A percentile compares a stretch with the other conserved stretches of the same genome.
phyloP scores from a whole-genome alignment of 2,113 vertebrate species.

The Xyliphius kryptos region DNA sequence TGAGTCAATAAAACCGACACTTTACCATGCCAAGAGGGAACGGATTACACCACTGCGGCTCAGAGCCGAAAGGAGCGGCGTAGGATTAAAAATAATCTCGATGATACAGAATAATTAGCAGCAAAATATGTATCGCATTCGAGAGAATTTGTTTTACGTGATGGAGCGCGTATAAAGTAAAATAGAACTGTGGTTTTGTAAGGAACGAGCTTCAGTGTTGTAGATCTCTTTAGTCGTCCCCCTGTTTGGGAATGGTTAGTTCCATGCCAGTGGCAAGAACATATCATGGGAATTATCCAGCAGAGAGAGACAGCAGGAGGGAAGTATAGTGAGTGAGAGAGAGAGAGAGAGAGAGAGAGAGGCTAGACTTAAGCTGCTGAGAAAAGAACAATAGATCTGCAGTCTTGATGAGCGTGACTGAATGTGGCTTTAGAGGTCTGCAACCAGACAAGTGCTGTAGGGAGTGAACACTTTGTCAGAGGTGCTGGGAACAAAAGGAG shows the following conservation, averaged over 20 bases:
- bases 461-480: conserved; percentile 31
- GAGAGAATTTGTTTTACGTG: no score
- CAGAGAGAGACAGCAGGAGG: conserved; percentile 35
- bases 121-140: no score
- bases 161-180: no score
- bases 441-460: conserved; percentile 36
- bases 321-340: conserved; percentile 31
- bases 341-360: conserved; percentile 16
- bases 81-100: no score
- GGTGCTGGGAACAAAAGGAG: conserved; percentile 25
- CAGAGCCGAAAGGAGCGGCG: conserved; percentile 1
- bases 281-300: conserved; percentile 52
- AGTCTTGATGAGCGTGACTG: conserved; percentile 40
- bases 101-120: background rate
- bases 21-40: conserved; percentile 47
- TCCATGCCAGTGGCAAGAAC: conserved; percentile 46
- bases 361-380: conserved; percentile 46
- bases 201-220: background rate
- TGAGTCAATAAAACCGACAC: conserved; percentile 52
- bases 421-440: conserved; percentile 37
- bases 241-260: conserved; percentile 32
- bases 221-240: background rate
- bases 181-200: no score
- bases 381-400: conserved; percentile 47
- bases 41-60: conserved; percentile 14